Percentiles rank a stretch among this genome's conserved stretches.
Evolutionary conservation across 2,888 invertebrate species (phyloP).

Genomic region (Lasioglossum vierecki): DNA sequence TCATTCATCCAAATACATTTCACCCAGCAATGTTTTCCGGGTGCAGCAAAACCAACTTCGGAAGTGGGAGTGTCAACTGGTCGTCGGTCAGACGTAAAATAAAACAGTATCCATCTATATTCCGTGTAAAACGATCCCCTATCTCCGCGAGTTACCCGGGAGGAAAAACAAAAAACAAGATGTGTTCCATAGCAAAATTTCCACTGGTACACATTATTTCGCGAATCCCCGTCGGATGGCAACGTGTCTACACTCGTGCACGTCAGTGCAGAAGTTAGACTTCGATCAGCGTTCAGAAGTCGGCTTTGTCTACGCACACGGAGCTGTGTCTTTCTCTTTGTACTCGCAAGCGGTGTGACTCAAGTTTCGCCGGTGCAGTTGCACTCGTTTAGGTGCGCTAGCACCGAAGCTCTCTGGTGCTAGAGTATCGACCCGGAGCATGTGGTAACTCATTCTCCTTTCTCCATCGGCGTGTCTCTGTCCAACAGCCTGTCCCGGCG

Average conservation of each 20-base stretch:
- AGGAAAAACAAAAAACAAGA: too few relatives aligned
- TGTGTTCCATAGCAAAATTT: too few relatives aligned
- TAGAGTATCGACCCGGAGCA: constrained; percentile 80
- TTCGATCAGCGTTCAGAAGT: constrained; percentile 66
- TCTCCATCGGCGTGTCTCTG: constrained; percentile 49
- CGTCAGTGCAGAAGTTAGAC: constrained; percentile 32
- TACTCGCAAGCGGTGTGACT: constrained; percentile 37
- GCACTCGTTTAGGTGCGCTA: constrained; percentile 57
- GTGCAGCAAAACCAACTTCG: too few relatives aligned
- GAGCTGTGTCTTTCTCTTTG: constrained; percentile 20
- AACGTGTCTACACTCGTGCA: constrained; percentile 11
- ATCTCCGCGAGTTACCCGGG: too few relatives aligned
- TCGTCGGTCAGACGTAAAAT: too few relatives aligned
- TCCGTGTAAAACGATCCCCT: too few relatives aligned
- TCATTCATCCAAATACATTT: too few relatives aligned
- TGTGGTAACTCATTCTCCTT: constrained; percentile 66
- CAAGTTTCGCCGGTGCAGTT: constrained; percentile 66
- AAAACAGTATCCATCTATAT: too few relatives aligned
- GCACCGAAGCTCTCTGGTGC: constrained; percentile 71
- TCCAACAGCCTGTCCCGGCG: constrained; percentile 30
- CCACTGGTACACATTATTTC: too few relatives aligned
- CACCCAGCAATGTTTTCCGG: too few relatives aligned
- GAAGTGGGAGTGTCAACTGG: too few relatives aligned
- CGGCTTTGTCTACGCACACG: constrained; percentile 12
- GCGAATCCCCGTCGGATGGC: background rate